Percentiles rank a stretch among this genome's conserved stretches.
Evolutionary conservation across 30 jellyfish, hydroid and myxozoan genomes (phyloP).

Genomic region (Aurelia sp.): DNA sequence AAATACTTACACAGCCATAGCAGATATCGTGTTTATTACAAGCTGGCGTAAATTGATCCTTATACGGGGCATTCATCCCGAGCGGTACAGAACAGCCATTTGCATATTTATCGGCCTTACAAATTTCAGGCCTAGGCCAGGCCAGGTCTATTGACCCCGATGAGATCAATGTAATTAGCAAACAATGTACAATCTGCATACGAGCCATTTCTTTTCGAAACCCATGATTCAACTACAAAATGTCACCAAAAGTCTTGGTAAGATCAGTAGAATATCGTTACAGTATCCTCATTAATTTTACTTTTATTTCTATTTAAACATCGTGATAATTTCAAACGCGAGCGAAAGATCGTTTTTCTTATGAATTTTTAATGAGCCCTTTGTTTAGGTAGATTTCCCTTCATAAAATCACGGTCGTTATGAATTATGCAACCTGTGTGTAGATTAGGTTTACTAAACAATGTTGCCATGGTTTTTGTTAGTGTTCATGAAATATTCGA

Average conservation of each 20-base stretch:
- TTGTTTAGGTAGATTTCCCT: constrained; percentile 17
- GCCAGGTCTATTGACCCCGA: constrained; percentile 16
- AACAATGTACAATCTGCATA: neutral
- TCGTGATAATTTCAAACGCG: too few relatives aligned
- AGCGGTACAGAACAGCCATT: constrained; percentile 98
- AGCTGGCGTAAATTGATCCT: constrained; percentile 94
- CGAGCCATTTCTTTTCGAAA: constrained; percentile 9
- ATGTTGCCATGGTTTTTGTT: constrained; percentile 14
- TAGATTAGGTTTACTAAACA: constrained; percentile 13
- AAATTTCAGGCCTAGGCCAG: constrained; percentile 73
- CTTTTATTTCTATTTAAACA: too few relatives aligned
- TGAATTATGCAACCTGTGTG: constrained; percentile 44
- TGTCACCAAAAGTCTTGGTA: too few relatives aligned
- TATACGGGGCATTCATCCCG: constrained; percentile 90
- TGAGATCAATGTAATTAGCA: neutral
- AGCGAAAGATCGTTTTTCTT: constrained; percentile 17
- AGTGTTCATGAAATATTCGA: neutral
- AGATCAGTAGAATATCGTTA: too few relatives aligned
- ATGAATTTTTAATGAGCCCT: constrained; percentile 27
- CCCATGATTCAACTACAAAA: constrained; percentile 20
- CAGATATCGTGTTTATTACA: constrained; percentile 97
- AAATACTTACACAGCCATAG: constrained; percentile 94
- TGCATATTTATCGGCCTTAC: constrained; percentile 95
- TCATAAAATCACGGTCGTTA: neutral
- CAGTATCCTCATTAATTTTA: too few relatives aligned